Evolutionary conservation across 2,888 invertebrate genomes (phyloP), one percentile per base, ranked within the genome.

Genomic region (Thera britannica): DNA sequence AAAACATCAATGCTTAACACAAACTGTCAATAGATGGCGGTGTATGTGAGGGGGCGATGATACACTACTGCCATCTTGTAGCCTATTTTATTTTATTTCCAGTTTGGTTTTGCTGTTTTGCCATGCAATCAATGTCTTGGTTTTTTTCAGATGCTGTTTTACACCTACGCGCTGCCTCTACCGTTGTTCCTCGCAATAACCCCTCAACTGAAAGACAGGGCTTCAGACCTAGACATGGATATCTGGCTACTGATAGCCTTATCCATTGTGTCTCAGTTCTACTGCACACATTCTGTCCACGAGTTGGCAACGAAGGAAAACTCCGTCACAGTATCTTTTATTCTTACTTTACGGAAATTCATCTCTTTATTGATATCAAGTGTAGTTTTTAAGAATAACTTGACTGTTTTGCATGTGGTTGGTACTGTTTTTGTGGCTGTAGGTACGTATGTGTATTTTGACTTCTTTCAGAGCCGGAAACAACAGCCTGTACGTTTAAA

Each of bases 141-240:
- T 70, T 69, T 59, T 59, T 88, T 90, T 35, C 90, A 93, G 93
- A 92, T 93, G 93, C 80, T 93, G 79, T 93, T 92, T 72, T 93
- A 89, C 77, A 90, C 90, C 0, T 86, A 92, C 67, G 84, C 85
- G 1, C 72, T 93, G 3, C 90, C 92, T 0, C 67, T 93, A 55
- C 93, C 92, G 3, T 58, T 93, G 48, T 93, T 93, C 72, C 44
- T 89, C 2, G 79, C 81, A 3, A 85, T 92, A 49, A 84, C 80
- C 52, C 83, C 89, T 1, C 88, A 91, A 64, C 67, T 93, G 7
- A 62, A 72, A 3, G 75, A 77, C 2, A 83, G 82, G 2, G 83
- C 85, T 3, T 59, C 68, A 3, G 80, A 70, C 55, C 72, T 91
- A 0, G 65, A 83, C 2, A 64, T 74, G 44, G 82, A 83, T 2